Evolutionary conservation across 2,797 vertebrate genomes (phyloP).

Genomic region (Acrocephalus scirpaceus): DNA sequence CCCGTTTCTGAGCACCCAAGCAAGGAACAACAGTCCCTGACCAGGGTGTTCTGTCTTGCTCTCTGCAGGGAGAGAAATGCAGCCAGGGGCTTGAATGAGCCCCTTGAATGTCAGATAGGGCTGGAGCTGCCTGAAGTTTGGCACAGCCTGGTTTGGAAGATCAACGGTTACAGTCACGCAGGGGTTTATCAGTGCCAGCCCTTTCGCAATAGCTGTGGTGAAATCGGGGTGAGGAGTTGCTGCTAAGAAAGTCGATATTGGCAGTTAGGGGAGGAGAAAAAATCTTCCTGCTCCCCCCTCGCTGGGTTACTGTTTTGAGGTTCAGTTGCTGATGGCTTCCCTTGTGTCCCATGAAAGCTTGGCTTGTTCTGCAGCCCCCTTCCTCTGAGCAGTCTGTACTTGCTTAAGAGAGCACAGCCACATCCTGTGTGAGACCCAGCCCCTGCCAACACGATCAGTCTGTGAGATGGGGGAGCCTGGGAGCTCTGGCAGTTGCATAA

Average conservation of each 20-base stretch:
- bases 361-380: neutral
- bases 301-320: accelerated
- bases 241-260: neutral
- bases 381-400: neutral
- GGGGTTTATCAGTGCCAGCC: neutral
- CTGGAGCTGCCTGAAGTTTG: neutral
- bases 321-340: neutral
- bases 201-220: neutral
- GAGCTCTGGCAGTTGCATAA: neutral
- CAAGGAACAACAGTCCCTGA: neutral
- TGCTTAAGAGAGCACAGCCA: neutral
- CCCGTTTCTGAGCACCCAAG: neutral
- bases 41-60: accelerated
- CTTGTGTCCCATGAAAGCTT: neutral
- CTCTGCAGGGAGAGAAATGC: neutral
- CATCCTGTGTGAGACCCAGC: neutral
- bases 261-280: accelerated
- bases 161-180: neutral
- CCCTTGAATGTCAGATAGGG: neutral
- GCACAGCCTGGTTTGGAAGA: neutral
- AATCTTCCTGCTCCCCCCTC: accelerated
- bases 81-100: neutral
- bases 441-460: accelerated
- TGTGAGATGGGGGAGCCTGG: neutral
- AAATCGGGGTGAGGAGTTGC: neutral